Percentiles rank a stretch among this genome's conserved stretches.
phyloP scores from a whole-genome alignment of 2,888 invertebrate species.

The Acanthosepion esculentum region DNA sequence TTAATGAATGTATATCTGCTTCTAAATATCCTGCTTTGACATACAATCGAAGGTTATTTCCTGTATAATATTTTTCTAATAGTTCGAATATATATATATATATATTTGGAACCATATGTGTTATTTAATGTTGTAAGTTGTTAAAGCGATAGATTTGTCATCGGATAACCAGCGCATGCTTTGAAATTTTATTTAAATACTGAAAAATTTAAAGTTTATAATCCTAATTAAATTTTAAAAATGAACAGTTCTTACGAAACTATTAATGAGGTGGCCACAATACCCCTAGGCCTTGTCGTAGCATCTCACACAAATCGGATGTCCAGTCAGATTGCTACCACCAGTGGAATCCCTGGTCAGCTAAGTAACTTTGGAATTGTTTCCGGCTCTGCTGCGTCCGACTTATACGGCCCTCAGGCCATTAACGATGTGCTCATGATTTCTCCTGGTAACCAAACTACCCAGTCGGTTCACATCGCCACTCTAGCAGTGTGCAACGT shows the following conservation, averaged over 20 bases:
- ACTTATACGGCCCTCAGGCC: neutral
- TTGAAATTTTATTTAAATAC: too few species aligned
- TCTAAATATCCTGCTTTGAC: too few species aligned
- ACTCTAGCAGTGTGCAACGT: constrained; percentile 68
- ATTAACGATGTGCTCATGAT: neutral
- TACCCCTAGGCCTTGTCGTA: neutral
- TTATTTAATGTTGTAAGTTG: too few species aligned
- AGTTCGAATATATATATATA: too few species aligned
- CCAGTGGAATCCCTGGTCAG: neutral
- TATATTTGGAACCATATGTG: too few species aligned
- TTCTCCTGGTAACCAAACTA: neutral
- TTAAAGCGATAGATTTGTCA: too few species aligned
- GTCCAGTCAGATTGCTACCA: neutral
- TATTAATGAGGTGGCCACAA: neutral
- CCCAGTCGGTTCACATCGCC: constrained; percentile 63
- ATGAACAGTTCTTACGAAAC: neutral
- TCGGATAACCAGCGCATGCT: too few species aligned
- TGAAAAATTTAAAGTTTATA: too few species aligned
- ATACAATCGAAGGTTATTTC: too few species aligned
- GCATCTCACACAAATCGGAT: neutral
- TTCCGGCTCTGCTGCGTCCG: neutral
- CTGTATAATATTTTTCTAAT: too few species aligned
- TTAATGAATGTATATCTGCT: too few species aligned
- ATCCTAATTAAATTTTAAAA: neutral
- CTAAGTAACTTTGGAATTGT: neutral